Evolutionary conservation across 2,888 invertebrate genomes (phyloP), one percentile per base, ranked within the genome.

Genomic region (Sialis fuliginosa): DNA sequence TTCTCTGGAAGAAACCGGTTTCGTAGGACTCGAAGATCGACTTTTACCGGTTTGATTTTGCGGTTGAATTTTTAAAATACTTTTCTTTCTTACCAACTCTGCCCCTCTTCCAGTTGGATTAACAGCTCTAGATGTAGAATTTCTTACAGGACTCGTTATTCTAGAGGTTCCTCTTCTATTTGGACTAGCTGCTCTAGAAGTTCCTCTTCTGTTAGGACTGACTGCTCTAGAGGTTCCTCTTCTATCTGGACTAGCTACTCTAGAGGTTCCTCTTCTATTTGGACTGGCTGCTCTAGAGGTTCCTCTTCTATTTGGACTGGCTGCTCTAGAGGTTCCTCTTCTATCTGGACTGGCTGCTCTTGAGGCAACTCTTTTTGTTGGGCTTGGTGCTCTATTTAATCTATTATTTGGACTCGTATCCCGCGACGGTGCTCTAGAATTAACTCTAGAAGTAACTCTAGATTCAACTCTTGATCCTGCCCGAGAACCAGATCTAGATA

Each of bases 321-420:
- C 41, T 12, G 46, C 46, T 41, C 46, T 31, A 6, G 46, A 46
- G 4, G 40, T 8, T 13, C 39, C 9, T 10, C 46, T 32, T 9
- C 40, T 40, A 9, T 12, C n/a, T 9, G 33, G 12, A n/a, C 45
- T 13, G 12, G 35, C 45, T 9, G 37, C 13, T 35, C 45, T 13
- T 6, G 45, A 35, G 4, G 46, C 22, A 22, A 22, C 22, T 22
- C 22, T 22, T 22, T 46, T 46, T 7, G 40, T 5, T 13, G 39
- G 46, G 32, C 39, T 46, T 9, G 33, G 12, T 8, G 30, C 31
- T 22, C 34, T 10, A 10, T 33, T 32, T 8, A 32, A 10, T 13
- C 39, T 22, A 10, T 31, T 34, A 35, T 33, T 30, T n/a, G 46
- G 31, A 39, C 39, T 42, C 8, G 35, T 35, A 30, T 47, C 12